Evolutionary conservation across 2,888 invertebrate genomes (phyloP).

Genomic region (Hypselothyrea guttata): DNA sequence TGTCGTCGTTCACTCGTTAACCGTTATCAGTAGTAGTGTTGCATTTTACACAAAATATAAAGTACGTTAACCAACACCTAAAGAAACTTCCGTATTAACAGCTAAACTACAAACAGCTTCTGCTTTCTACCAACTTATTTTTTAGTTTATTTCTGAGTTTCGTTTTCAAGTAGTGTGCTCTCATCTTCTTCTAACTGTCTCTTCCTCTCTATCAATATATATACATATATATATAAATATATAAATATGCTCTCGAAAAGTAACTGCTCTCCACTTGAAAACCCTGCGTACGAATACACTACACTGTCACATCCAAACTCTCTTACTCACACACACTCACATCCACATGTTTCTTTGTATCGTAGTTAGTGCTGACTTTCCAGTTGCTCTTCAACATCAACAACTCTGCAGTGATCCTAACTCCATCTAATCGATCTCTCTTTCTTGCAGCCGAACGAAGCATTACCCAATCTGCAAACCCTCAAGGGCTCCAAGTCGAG

Average conservation of each 20-base stretch:
- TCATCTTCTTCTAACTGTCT: slow-evolving; percentile 35
- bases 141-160: slow-evolving; percentile 26
- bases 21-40: slow-evolving; percentile 45
- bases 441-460: slow-evolving; percentile 81
- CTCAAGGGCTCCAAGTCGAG: slow-evolving; percentile 85
- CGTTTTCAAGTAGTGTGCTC: slow-evolving; percentile 59
- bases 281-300: slow-evolving; percentile 48
- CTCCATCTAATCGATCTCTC: slow-evolving; percentile 39
- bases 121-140: slow-evolving; percentile 52
- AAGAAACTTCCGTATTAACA: slow-evolving; percentile 34
- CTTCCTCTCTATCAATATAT: not conserved
- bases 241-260: slow-evolving; percentile 9
- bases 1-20: slow-evolving; percentile 33
- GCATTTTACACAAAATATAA: slow-evolving; percentile 36
- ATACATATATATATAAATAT: no score
- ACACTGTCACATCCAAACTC: slow-evolving; percentile 56
- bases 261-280: slow-evolving; percentile 36
- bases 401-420: slow-evolving; percentile 4
- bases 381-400: slow-evolving; percentile 73
- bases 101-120: slow-evolving; percentile 42
- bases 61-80: slow-evolving; percentile 48
- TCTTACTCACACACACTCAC: slow-evolving; percentile 15
- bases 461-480: slow-evolving; percentile 82
- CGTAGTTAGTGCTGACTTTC: slow-evolving; percentile 78
- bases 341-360: slow-evolving; percentile 71